Base-by-base conservation (phyloP, 2,113 vertebrate species). In the Menidia beryllina region DNA sequence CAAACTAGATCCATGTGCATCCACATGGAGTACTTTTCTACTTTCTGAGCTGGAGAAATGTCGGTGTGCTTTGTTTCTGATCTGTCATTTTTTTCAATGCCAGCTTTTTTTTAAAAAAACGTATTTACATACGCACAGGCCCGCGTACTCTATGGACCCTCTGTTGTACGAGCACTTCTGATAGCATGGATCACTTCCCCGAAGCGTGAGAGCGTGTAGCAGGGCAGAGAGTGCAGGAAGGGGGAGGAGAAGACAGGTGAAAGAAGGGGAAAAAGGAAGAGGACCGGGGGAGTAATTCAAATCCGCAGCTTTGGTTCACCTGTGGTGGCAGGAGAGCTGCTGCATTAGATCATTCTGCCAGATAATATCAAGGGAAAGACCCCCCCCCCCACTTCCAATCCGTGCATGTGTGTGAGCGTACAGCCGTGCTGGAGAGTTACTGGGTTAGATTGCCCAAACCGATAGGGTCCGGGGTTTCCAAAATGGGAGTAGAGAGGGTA, bases 371-470 rank as follows among this genome's bases (percentile, higher is more conserved):
- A 59, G 19, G 60, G 48, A 60, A 47, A 62, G 63, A 30, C 49
- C 41, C 43, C 49, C 48, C 52, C 60, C 49, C 24, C 25, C 58
- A 27, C 49, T n/a, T n/a, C n/a, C 27, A 75, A 67, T 80, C 63
- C 53, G 26, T 59, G 23, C 67, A 55, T 61, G 58, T 74, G 63
- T 43, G 39, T 43, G 61, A 73, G 30, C 64, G 80, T 77, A 85
- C 75, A 66, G 80, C 80, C 69, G 85, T 73, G 56, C 43, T 58
- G 66, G 72, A 85, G 79, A 82, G 84, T 86, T 82, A 71, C 62
- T 14, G 82, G 86, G 89, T 91, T 91, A 75, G 80, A 91, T 90
- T 91, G 78, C 88, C 58, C 67, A 25, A 69, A 75, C 62, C 14
- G 87, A 88, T 92, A 86, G 72, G n/a, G 58, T 73, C 50, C 26